A percentile compares a stretch with the other conserved stretches of the same genome.
Conservation (phyloP, 64 coral and sea anemone species). For the Pachyseris speciosa region DNA sequence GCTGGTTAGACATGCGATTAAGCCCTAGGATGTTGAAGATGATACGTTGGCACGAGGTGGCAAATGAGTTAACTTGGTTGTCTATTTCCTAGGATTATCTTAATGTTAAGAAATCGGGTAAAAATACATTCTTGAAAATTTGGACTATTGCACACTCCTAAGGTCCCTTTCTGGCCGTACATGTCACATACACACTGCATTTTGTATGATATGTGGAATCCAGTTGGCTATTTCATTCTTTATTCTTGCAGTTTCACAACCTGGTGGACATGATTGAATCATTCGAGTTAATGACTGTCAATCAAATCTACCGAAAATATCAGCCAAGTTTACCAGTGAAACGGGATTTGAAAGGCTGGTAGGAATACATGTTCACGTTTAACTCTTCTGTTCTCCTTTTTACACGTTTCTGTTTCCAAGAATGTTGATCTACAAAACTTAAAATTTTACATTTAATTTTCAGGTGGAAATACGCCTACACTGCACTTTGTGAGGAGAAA, state of each 20-base stretch:
- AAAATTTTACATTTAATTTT: background rate
- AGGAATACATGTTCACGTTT: background rate
- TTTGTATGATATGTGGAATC: too few species aligned
- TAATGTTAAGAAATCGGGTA: too few species aligned
- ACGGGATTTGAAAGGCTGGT: background rate
- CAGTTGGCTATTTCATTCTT: background rate
- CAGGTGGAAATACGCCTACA: conserved; percentile 95
- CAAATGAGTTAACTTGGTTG: too few species aligned
- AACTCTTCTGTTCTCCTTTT: too few species aligned
- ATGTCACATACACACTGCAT: too few species aligned
- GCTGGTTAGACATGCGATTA: too few species aligned
- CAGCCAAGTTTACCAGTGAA: conserved; percentile 60
- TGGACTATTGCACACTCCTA: too few species aligned
- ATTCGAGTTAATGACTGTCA: conserved; percentile 89
- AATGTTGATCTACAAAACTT: background rate
- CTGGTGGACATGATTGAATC: conserved; percentile 94
- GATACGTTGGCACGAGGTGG: too few species aligned
- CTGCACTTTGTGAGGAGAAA: conserved; percentile 82
- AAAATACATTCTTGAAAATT: too few species aligned
- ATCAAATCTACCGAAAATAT: conserved; percentile 88
- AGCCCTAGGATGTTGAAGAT: too few species aligned
- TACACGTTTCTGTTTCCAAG: background rate
- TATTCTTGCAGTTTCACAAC: conserved; percentile 84
- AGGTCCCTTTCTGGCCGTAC: too few species aligned
- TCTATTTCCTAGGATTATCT: too few species aligned